Conservation (phyloP, 2,113 vertebrate species). For the Pygoscelis adeliae region DNA sequence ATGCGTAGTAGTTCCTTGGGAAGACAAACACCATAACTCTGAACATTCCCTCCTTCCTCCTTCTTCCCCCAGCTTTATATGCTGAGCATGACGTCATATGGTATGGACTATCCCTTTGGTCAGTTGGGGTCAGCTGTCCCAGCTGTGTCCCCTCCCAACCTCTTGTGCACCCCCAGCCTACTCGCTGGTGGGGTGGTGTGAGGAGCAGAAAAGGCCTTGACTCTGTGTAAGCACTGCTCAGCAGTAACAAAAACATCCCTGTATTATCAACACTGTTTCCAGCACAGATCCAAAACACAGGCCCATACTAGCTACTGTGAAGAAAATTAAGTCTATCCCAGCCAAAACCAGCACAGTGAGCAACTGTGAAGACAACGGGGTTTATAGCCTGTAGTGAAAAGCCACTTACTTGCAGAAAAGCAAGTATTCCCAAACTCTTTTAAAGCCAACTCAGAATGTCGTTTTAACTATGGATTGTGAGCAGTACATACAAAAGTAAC, state of each 20-base stretch:
- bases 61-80: background rate
- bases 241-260: rapidly evolving
- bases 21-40: background rate
- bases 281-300: background rate
- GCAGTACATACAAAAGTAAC: background rate
- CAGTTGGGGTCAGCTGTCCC: background rate
- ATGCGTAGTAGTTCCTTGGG: rapidly evolving
- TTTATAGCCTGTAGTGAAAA: background rate
- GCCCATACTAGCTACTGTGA: background rate
- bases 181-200: background rate
- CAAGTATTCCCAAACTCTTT: background rate
- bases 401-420: background rate
- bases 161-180: background rate
- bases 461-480: background rate
- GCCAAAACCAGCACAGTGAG: background rate
- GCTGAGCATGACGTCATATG: background rate
- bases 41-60: rapidly evolving
- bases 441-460: background rate
- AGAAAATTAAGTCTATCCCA: background rate
- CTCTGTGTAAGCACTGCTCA: background rate
- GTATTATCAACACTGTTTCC: background rate
- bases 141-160: rapidly evolving
- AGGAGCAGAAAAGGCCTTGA: background rate
- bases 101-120: background rate
- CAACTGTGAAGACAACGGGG: rapidly evolving